These are phyloP conservation scores for pig (Sus scrofa) DNA, from an alignment of 2,113 vertebrate species.

Conservation along the genomic window DNA sequence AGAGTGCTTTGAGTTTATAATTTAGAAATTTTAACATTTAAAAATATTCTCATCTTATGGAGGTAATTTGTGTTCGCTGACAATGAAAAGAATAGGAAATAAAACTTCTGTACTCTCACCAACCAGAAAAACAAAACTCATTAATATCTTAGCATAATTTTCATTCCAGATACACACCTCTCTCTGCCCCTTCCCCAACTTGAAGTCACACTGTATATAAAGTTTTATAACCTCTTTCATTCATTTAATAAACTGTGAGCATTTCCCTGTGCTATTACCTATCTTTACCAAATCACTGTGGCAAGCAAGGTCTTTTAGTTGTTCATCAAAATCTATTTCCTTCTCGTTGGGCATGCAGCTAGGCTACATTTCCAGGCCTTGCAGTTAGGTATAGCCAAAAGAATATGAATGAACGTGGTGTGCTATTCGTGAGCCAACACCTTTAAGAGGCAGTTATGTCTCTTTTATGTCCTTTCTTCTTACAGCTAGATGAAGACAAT, in stretches of 20 bases:
- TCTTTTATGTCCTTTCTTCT: not conserved
- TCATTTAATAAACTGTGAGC: not conserved
- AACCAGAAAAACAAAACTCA: slow-evolving; percentile 14
- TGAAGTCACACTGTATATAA: not conserved
- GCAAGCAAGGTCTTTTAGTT: not conserved
- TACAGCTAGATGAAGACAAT: not conserved
- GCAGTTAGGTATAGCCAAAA: not conserved
- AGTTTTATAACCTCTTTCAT: not conserved
- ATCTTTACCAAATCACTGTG: not conserved
- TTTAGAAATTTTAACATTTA: not conserved
- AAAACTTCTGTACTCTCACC: not conserved
- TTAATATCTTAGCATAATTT: not conserved
- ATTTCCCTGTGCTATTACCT: not conserved
- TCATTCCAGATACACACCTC: not conserved
- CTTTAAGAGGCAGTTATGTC: not conserved
- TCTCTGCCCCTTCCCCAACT: not conserved
- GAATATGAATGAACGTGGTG: not conserved
- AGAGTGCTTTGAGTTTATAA: not conserved
- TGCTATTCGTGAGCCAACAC: not conserved
- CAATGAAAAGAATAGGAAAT: slow-evolving; percentile 26
- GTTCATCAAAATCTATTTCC: not conserved
- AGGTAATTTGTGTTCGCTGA: not conserved
- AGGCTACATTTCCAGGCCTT: not conserved
- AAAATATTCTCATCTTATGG: not conserved
- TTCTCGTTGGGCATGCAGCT: not conserved